Conservation (phyloP, 1,140 invertebrate species). For the Cardiocondyla obscurior region DNA sequence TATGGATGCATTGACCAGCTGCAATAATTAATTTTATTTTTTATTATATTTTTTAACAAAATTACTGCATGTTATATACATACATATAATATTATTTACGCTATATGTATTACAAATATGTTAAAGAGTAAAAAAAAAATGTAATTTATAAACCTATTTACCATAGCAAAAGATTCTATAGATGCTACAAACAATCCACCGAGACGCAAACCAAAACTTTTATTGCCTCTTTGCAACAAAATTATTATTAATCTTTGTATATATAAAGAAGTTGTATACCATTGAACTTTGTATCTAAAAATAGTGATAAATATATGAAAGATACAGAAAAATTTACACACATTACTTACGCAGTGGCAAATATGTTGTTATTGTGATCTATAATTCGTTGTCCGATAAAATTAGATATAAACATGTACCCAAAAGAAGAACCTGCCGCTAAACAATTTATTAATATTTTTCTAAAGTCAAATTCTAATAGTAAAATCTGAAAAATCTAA, state of each 20-base stretch:
- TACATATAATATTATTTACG: no score
- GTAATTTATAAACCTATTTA: not conserved
- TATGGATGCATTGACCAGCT: not conserved
- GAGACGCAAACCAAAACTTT: not conserved
- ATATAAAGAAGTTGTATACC: not conserved
- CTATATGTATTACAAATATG: not conserved
- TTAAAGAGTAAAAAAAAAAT: no score
- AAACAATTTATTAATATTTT: not conserved
- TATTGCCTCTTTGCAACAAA: not conserved
- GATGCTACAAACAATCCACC: slow-evolving; percentile 7
- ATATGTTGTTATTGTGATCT: not conserved
- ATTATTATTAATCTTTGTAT: slow-evolving; percentile 15
- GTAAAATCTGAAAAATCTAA: not conserved
- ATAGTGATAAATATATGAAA: not conserved
- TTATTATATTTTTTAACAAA: not conserved
- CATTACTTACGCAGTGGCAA: slow-evolving; percentile 1
- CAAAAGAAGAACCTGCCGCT: accelerated
- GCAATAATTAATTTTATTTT: not conserved
- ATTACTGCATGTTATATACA: not conserved
- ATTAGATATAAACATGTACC: not conserved
- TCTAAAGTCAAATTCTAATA: not conserved
- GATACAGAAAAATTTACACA: not conserved
- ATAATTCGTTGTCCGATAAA: slow-evolving; percentile 1
- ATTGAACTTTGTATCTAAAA: not conserved
- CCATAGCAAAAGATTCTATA: slow-evolving; percentile 12